Evolutionary conservation across 2,797 vertebrate genomes (phyloP).

Genomic region (Oreonectes daqikongensis): DNA sequence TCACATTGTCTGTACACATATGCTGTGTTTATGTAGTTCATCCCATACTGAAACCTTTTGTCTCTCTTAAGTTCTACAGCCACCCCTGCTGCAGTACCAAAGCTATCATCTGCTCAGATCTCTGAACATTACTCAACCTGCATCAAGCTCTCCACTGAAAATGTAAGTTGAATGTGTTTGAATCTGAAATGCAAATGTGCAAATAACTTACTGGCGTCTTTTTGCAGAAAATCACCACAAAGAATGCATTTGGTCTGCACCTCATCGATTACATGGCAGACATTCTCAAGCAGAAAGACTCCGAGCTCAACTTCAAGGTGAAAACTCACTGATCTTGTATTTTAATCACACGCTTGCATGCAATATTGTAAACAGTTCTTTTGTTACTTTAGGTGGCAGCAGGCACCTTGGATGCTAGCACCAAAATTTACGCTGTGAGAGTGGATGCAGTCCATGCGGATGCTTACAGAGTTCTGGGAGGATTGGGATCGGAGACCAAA

Average conservation of each 20-base stretch:
- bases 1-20: neutral
- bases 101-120: slow-evolving; percentile 88
- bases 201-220: neutral
- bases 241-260: slow-evolving; percentile 94
- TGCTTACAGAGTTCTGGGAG: slow-evolving; percentile 87
- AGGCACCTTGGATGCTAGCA: slow-evolving; percentile 91
- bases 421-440: slow-evolving; percentile 93
- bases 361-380: neutral
- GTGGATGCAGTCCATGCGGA: slow-evolving; percentile 93
- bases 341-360: neutral
- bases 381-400: slow-evolving; percentile 83
- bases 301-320: slow-evolving; percentile 92
- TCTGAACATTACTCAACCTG: slow-evolving; percentile 94
- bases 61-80: slow-evolving; percentile 71
- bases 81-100: slow-evolving; percentile 75
- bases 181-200: neutral
- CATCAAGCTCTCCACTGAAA: slow-evolving; percentile 93
- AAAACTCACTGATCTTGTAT: neutral
- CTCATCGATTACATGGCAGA: slow-evolving; percentile 96
- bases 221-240: slow-evolving; percentile 95
- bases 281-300: slow-evolving; percentile 90
- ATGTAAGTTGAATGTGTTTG: slow-evolving; percentile 78
- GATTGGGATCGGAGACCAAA: slow-evolving; percentile 81
- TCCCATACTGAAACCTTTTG: neutral
- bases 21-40: neutral